These are phyloP conservation scores for Aphelinus certus DNA, from an alignment of 1,140 invertebrate genomes.

Conservation along the genomic window DNA sequence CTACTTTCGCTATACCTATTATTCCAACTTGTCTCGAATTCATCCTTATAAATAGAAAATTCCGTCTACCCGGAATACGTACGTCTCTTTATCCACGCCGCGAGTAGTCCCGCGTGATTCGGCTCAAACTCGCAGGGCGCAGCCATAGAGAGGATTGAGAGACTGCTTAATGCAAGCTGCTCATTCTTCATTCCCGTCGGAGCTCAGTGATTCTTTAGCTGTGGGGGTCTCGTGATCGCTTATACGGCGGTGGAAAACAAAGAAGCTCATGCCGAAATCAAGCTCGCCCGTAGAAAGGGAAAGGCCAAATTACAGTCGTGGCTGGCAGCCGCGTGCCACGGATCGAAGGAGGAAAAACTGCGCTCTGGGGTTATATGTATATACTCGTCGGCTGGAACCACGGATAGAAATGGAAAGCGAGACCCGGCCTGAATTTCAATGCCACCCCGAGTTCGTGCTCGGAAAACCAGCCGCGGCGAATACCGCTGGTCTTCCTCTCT, in stretches of 20 bases:
- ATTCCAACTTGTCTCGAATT: no score
- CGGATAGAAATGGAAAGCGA: conserved; percentile 65
- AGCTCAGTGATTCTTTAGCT: conserved; percentile 37
- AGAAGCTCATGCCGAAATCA: not conserved
- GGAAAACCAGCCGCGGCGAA: conserved; percentile 50
- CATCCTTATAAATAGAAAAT: no score
- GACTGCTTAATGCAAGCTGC: conserved; percentile 21
- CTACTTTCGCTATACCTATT: no score
- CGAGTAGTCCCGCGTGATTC: not conserved
- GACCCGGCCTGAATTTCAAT: conserved; percentile 64
- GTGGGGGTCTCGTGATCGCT: not conserved
- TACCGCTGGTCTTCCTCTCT: not conserved
- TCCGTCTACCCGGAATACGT: no score
- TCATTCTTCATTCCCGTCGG: conserved; percentile 35
- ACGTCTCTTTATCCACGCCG: not conserved
- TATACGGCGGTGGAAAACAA: not conserved
- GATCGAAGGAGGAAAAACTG: conserved; percentile 21
- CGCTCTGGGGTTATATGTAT: conserved; percentile 41
- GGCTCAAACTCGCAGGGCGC: no score
- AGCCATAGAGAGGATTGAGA: not conserved
- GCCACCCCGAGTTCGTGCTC: conserved; percentile 54
- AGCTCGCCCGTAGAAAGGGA: conserved; percentile 11
- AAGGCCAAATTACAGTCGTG: conserved; percentile 34
- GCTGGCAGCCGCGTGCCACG: conserved; percentile 7
- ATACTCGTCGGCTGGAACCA: conserved; percentile 45